These are phyloP conservation scores for Oncorhynchus mykiss DNA, from an alignment of 2,113 vertebrate species.

Conservation along the genomic window DNA sequence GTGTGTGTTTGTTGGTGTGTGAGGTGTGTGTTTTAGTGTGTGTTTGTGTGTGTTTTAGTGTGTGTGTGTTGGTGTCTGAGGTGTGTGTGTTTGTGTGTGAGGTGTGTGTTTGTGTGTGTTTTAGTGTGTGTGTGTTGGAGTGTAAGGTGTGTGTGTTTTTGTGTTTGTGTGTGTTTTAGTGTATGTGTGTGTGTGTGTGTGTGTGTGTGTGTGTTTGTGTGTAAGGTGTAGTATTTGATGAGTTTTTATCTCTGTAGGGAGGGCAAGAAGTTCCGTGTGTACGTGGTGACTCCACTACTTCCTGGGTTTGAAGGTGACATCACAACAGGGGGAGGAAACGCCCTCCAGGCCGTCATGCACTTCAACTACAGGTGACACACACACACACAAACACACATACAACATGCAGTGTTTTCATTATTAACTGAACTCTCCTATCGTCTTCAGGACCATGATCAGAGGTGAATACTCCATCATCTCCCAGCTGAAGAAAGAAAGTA, in stretches of 20 bases:
- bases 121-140: too few relatives aligned
- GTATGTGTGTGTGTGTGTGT: too few relatives aligned
- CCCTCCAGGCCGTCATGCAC: slow-evolving; percentile 96
- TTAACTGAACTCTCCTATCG: neutral
- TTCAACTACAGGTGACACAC: slow-evolving; percentile 92
- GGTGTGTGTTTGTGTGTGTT: too few relatives aligned
- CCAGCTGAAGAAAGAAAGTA: slow-evolving; percentile 87
- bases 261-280: slow-evolving; percentile 86
- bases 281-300: slow-evolving; percentile 90
- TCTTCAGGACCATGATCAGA: slow-evolving; percentile 89
- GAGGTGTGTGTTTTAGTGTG: too few relatives aligned
- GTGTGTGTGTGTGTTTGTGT: neutral
- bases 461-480: slow-evolving; percentile 93
- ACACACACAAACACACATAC: slow-evolving; percentile 7
- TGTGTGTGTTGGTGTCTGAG: too few relatives aligned
- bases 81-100: too few relatives aligned
- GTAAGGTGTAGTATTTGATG: neutral
- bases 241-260: slow-evolving; percentile 73
- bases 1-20: too few relatives aligned
- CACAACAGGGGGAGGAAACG: slow-evolving; percentile 90
- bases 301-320: slow-evolving; percentile 98
- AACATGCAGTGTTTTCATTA: neutral
- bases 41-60: too few relatives aligned
- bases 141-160: too few relatives aligned
- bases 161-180: too few relatives aligned